Evolutionary conservation across 2,113 vertebrate genomes (phyloP).

Genomic region (Pseudorectes ferrugineus): DNA sequence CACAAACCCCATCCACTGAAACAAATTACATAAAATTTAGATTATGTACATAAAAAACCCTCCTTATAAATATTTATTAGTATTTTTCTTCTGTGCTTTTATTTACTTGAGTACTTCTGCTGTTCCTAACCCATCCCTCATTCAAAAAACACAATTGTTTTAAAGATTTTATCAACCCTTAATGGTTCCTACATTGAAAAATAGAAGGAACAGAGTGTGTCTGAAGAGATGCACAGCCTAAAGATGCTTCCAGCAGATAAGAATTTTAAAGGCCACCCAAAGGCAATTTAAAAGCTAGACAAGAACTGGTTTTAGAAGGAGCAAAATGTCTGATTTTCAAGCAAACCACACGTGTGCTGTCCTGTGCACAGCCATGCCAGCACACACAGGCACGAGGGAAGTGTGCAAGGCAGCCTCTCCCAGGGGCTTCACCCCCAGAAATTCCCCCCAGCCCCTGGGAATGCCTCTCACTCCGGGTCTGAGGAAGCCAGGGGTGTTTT

Average conservation of each 20-base stretch:
- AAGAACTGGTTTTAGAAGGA: background rate
- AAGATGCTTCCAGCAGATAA: background rate
- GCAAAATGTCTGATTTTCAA: background rate
- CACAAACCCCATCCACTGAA: background rate
- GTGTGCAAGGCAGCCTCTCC: background rate
- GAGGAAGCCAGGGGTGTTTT: fast-evolving
- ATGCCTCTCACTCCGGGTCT: fast-evolving
- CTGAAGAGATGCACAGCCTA: background rate
- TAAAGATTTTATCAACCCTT: background rate
- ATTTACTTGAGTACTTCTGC: background rate
- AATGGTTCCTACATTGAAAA: background rate
- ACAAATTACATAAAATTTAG: background rate
- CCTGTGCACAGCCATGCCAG: background rate
- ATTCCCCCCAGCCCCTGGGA: background rate
- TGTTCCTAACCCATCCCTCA: background rate
- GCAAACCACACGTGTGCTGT: background rate
- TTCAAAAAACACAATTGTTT: background rate
- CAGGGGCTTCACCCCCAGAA: fast-evolving
- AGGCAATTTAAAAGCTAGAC: background rate
- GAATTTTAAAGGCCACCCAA: background rate
- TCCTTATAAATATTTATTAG: slow-evolving; percentile 32
- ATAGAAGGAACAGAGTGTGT: background rate
- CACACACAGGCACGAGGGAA: fast-evolving
- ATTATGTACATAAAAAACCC: background rate
- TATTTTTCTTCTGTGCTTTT: background rate